These are phyloP conservation scores for Pollicipes pollicipes DNA, from an alignment of 1,140 invertebrate genomes.

Conservation along the genomic window DNA sequence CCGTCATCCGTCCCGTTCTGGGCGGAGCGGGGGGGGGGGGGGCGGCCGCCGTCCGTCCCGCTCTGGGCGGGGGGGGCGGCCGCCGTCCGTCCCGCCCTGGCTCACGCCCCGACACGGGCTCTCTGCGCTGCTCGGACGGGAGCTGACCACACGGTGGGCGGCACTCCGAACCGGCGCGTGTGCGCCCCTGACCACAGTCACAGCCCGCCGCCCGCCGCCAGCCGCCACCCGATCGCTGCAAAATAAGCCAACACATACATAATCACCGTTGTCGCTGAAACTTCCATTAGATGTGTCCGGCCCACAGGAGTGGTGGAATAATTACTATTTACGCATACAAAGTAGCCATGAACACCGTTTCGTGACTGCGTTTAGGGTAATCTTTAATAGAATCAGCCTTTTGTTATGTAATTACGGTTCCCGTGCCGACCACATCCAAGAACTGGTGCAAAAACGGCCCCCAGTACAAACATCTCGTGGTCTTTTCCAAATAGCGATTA, in stretches of 20 bases:
- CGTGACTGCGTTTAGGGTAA: neutral
- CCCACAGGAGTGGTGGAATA: neutral
- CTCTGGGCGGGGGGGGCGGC: no score
- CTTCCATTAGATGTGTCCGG: neutral
- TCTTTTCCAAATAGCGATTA: constrained; percentile 2
- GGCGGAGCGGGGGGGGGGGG: no score
- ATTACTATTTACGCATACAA: neutral
- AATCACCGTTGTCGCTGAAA: neutral
- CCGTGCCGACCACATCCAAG: neutral
- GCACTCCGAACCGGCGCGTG: no score
- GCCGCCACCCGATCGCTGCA: neutral
- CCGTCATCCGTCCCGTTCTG: no score
- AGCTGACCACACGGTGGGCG: no score
- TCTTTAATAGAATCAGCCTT: constrained; percentile 1
- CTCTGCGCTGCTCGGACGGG: no score
- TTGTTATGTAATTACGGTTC: neutral
- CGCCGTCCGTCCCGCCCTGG: no score
- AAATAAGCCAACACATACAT: neutral
- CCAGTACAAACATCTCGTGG: neutral
- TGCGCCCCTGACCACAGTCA: no score
- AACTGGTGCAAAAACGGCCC: neutral
- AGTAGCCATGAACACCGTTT: neutral
- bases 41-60: no score
- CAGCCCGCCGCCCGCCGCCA: neutral
- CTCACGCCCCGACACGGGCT: no score